Evolutionary conservation across 53 echinoderm and acorn worm genomes (phyloP).

Genomic region (Crossaster papposus): DNA sequence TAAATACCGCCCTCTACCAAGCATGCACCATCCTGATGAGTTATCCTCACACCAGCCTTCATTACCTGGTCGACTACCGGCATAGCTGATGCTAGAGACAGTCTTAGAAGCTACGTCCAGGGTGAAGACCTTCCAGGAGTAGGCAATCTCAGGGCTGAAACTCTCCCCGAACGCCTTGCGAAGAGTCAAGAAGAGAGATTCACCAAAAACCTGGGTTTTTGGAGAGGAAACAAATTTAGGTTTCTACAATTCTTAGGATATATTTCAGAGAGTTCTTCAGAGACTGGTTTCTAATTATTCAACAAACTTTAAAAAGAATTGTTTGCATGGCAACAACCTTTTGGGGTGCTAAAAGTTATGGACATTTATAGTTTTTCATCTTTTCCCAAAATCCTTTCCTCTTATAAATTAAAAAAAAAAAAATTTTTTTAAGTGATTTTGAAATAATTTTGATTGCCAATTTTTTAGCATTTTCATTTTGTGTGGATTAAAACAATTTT

Average conservation of each 20-base stretch:
- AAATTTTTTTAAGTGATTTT: no score
- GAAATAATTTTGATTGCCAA: no score
- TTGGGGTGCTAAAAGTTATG: no score
- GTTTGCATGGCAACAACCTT: background rate
- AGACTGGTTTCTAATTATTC: background rate
- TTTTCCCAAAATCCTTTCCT: no score
- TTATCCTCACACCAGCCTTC: background rate
- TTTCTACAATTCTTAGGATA: background rate
- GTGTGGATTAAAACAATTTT: no score
- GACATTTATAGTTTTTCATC: no score
- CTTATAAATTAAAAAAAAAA: no score
- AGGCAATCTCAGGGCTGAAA: constrained; percentile 77
- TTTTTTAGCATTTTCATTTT: no score
- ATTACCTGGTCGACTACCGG: constrained; percentile 86
- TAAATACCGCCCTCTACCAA: background rate
- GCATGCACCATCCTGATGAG: background rate
- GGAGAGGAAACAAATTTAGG: background rate
- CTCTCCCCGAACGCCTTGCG: constrained; percentile 79
- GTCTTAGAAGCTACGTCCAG: constrained; percentile 78
- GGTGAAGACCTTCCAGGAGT: constrained; percentile 91
- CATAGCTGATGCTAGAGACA: constrained; percentile 63
- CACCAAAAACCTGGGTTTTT: constrained; percentile 86
- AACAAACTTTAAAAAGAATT: background rate
- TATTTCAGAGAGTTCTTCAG: no score
- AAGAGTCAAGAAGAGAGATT: constrained; percentile 84